Evolutionary conservation across 2,888 invertebrate species (phyloP), one percentile per base, ranked within the genome.

Genomic region (Parnassius glacialis): DNA sequence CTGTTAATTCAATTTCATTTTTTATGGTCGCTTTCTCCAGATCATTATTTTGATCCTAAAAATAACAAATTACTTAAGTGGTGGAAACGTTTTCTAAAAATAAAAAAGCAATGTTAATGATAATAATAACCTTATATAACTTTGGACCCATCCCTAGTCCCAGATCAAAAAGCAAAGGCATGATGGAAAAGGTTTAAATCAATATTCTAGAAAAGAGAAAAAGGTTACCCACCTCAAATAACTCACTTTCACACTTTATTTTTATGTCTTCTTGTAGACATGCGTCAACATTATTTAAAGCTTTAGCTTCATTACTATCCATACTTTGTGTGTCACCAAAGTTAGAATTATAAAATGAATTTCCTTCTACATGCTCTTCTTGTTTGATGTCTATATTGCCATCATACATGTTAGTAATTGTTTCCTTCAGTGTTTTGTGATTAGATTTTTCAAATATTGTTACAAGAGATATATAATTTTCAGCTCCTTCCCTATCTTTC

Each of bases 271-370:
- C 88, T 51, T 81, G 82, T 55, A 90, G 67, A 68, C 89, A 90
- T 0, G 86, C 79, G 61, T 90, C 90, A 0, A 90, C 90, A 62
- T 84, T 85, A 12, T 80, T 81, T 41, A 90, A 68, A 0, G 86
- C 90, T 0, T 74, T 70, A 0, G 84, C 85, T 3, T 89, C 87
- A 65, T 80, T 79, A 62, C 89, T 90, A 42, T 88, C 87, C 71
- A 86, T 81, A 62, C 86, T 89, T 3, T 67, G 70, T 0, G 64
- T 34, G 48, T 87, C 87, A 65, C 84, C 85, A 67, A 82, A 82
- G 60, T 73, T 78, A 0, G 84, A 81, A 70, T 81, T 86, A 59
- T 84, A 84, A 73, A 82, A 83, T 0, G 80, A 72, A 2, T 81
- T 77, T 9, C 79, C 51, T 11, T 75, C 71, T 51, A 66, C 50